Evolutionary conservation across 1,140 invertebrate genomes (phyloP), one percentile per base, ranked within the genome.

Genomic region (Ephestia elutella): DNA sequence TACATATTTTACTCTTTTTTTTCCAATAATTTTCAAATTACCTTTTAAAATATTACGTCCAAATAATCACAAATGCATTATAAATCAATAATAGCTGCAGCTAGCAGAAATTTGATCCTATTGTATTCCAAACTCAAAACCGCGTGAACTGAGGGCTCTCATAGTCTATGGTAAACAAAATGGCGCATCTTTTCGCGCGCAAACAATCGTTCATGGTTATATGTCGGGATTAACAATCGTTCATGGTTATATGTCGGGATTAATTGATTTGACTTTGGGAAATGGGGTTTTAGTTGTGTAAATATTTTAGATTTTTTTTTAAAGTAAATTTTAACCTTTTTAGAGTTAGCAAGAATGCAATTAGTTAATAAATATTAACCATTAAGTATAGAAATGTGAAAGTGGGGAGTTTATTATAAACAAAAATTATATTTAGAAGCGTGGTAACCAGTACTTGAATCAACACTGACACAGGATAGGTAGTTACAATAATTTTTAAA

Each of bases 141-240:
- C 13, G 38, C 38, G 38, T 44, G 13, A 44, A 44, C 13, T 35
- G 15, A 44, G 38, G 38, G 38, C 38, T 44, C 38, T 44, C 38
- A 44, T 44, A 44, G 38, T n/a, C 38, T 44, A 44, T 44, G 38
- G 32, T 44, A 15, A 44, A 32, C 11, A 32, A 44, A 44, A 44
- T 44, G 38, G 38, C 38, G 38, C 38, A 44, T 44, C 38, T 44
- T 44, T 44, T 44, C 1, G 38, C 38, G 38, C 38, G n/a, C 13
- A 17, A 44, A 15, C 15, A 2, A 44, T 44, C 38, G 38, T 44
- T 5, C 5, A 10, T 10, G 2, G 13, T 44, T 5, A 13, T 15
- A 15, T 44, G 38, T 44, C 38, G 38, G 38, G 38, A 44, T 44
- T 44, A 44, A 44, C 32, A n/a, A n/a, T 38, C 32, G 5, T 7